These are phyloP conservation scores for Cerceris ruficornis DNA, from an alignment of 2,888 invertebrate genomes.

Conservation along the genomic window DNA sequence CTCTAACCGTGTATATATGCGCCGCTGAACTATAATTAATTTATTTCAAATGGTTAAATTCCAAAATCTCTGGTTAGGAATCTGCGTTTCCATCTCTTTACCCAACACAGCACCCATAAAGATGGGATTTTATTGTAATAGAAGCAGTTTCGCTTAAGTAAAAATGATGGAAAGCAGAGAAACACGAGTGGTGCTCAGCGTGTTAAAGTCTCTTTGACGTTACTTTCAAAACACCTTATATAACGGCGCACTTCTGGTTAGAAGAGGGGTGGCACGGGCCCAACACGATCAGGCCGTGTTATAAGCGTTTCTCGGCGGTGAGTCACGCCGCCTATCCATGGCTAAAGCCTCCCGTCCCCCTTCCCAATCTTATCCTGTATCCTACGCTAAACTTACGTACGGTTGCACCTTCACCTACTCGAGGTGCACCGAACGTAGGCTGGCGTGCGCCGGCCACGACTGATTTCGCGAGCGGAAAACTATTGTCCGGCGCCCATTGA, in stretches of 20 bases:
- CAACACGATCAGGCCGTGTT: constrained; percentile 34
- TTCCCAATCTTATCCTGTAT: constrained; percentile 18
- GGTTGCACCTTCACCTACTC: constrained; percentile 56
- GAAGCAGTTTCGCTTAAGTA: too few relatives aligned
- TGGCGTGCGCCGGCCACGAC: constrained; percentile 45
- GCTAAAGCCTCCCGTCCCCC: constrained; percentile 16
- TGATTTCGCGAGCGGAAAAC: constrained; percentile 54
- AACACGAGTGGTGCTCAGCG: too few relatives aligned
- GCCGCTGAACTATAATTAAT: too few relatives aligned
- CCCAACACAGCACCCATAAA: too few relatives aligned
- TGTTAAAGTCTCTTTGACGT: not conserved
- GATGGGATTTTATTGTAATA: too few relatives aligned
- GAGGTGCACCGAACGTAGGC: constrained; percentile 55
- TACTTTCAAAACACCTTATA: constrained; percentile 21
- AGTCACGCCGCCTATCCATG: constrained; percentile 52
- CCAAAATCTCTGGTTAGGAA: too few relatives aligned
- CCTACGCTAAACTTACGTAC: constrained; percentile 42
- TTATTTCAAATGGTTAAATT: too few relatives aligned
- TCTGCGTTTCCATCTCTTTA: too few relatives aligned
- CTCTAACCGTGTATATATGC: too few relatives aligned
- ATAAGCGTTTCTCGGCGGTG: constrained; percentile 56
- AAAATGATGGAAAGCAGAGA: too few relatives aligned
- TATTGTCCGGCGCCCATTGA: constrained; percentile 72
- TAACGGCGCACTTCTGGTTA: not conserved
- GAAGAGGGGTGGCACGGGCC: constrained; percentile 33